Evolutionary conservation across 1,140 invertebrate genomes (phyloP), one percentile per base, ranked within the genome.

Genomic region (Apis laboriosa): DNA sequence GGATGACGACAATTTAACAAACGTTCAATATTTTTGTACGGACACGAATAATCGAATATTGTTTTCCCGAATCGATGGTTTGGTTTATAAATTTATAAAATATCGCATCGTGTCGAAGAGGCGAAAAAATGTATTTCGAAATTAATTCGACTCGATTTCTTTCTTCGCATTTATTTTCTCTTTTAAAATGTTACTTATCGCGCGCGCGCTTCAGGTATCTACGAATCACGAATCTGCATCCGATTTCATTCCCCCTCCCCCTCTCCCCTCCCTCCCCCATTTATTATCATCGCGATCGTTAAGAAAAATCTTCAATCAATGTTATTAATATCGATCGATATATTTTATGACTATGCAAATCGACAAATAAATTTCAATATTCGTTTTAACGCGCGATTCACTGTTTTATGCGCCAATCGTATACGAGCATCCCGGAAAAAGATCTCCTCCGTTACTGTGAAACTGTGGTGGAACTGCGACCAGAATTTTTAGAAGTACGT

Each of bases 281-380:
- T 71, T 72, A 75, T 87, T 80, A 64, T 76, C 75, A 49, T 24
- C 77, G 82, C 77, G 60, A 66, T 84, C 81, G 74, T 66, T 73
- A 71, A 73, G 63, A 64, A 76, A 28, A 70, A 64, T 61, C 34
- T 86, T 60, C 34, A 3, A 43, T 87, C 77, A 73, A 71, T 86
- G 80, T 87, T 87, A 84, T 67, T 21, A 53, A 90, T 86, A 87
- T 89, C 89, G 89, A 91, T 88, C 77, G 84, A 90, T 92, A 92
- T 92, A 93, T 93, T 93, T 92, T 92, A 91, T 88, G 91, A 92
- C 86, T 90, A 89, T 86, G 84, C 84, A 90, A 88, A 89, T 86
- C 84, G 73, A 91, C 75, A 85, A 92, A 92, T 92, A 92, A 92
- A 92, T 76, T 43, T 68, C 77, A 60, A 88, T 90, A 86, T 91